Conservation (phyloP, 1,140 invertebrate species). For the Diabrotica undecimpunctata region DNA sequence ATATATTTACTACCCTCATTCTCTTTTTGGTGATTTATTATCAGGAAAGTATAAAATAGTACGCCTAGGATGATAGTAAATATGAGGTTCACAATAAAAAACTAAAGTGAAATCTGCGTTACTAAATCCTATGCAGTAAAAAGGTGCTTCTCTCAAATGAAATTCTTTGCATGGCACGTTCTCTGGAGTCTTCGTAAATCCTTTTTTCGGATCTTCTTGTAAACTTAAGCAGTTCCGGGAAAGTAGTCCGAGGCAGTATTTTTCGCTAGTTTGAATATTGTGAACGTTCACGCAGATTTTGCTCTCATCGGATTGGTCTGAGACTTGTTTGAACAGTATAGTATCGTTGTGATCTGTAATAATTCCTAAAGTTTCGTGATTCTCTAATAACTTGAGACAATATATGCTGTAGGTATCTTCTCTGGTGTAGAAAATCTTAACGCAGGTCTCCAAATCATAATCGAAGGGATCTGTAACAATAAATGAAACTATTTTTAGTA, state of each 20-base stretch:
- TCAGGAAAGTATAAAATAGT: neutral
- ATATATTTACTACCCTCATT: conserved; percentile 4
- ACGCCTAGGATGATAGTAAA: neutral
- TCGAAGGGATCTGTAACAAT: neutral
- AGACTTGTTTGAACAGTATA: neutral
- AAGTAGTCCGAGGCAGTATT: neutral
- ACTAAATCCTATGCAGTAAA: neutral
- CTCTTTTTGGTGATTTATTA: neutral
- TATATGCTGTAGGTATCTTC: neutral
- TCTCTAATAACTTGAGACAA: neutral
- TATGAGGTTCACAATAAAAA: neutral
- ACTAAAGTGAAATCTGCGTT: neutral
- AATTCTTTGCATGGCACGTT: neutral
- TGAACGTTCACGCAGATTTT: neutral
- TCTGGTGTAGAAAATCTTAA: neutral
- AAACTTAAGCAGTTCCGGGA: neutral
- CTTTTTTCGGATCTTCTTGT: neutral
- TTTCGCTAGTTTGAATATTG: neutral
- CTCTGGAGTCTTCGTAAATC: neutral
- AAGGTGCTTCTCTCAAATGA: neutral
- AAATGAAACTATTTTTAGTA: no score
- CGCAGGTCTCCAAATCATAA: neutral
- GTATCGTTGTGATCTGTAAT: neutral
- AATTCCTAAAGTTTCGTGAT: neutral
- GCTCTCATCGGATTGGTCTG: neutral